Base-by-base conservation (phyloP, 2,113 vertebrate genomes). In the Sinocyclocheilus rhinocerous region DNA sequence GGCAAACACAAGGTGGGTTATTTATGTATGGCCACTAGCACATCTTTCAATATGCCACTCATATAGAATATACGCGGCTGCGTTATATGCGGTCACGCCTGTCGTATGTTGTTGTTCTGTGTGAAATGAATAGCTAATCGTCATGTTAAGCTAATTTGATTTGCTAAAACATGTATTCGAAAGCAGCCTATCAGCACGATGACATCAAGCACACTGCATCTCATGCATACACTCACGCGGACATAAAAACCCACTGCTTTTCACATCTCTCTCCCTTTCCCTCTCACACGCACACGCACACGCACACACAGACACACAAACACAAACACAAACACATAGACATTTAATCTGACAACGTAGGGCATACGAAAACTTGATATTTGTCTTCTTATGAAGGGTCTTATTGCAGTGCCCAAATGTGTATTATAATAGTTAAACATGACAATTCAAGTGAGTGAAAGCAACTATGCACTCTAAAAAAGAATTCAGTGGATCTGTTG, bases 1-100 rank as follows among this genome's bases (percentile, higher is more conserved):
- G 92, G 94, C 72, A 92, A 87, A 85, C 93, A 92, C 84, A 91
- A 95, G 94, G 94, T 95, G 85, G 50, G 20, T 65, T 76, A 4
- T 22, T 63, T 69, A 63, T 88, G 13, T 39, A n/a, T 59, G 75
- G 52, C 20, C 84, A 84, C 42, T 29, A 61, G 29, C 57, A 16
- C 4, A 45, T 42, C 16, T 48, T 50, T 81, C n/a, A 29, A 12
- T 63, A 48, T 29, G 39, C 16, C 59, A 29, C 15, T 48, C 22
- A 6, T 70, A 45, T 82, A 69, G 81, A 73, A 55, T 36, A 39
- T 36, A 48, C 2, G 2, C 67, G 29, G 29, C 50, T 84, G 82
- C 82, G 55, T 70, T 67, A 84, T 73, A 61, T 26, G 11, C 83
- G 92, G 80, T 93, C 94, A 93, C 93, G 93, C 93, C 93, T 95